These are phyloP conservation scores for Poecilia picta DNA, from an alignment of 2,797 vertebrate genomes.

Conservation along the genomic window DNA sequence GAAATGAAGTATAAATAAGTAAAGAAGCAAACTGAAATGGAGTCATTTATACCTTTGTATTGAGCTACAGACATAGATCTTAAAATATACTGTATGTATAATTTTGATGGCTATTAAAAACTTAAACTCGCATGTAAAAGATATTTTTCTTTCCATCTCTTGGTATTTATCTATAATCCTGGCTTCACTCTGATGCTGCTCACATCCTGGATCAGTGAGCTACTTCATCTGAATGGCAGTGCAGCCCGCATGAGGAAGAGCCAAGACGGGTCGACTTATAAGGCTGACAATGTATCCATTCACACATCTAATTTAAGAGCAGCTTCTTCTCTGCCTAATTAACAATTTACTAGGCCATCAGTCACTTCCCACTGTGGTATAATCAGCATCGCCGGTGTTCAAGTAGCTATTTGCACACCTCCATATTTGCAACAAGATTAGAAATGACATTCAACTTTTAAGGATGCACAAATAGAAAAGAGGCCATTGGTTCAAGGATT, in stretches of 20 bases:
- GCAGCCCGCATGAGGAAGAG: slow-evolving; percentile 37
- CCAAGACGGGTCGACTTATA: slow-evolving; percentile 72
- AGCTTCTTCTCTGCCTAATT: slow-evolving; percentile 81
- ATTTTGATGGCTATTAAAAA: not conserved
- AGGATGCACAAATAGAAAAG: slow-evolving; percentile 27
- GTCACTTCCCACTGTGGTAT: slow-evolving; percentile 75
- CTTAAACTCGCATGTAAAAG: not conserved
- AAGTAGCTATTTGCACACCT: slow-evolving; percentile 39
- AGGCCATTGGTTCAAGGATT: slow-evolving; percentile 31
- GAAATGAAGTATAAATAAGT: too few relatives aligned
- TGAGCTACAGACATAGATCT: not conserved
- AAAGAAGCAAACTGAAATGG: not conserved
- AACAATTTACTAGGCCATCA: slow-evolving; percentile 86
- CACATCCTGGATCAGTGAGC: slow-evolving; percentile 34
- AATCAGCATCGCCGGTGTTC: slow-evolving; percentile 62
- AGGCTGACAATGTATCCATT: slow-evolving; percentile 78
- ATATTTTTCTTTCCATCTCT: not conserved
- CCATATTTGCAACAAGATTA: slow-evolving; percentile 55
- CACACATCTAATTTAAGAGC: slow-evolving; percentile 83
- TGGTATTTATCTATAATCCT: slow-evolving; percentile 20
- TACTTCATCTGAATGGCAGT: slow-evolving; percentile 44
- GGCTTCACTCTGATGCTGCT: slow-evolving; percentile 19
- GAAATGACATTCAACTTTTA: slow-evolving; percentile 64
- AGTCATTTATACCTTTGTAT: not conserved
- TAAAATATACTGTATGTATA: not conserved